Conservation (phyloP, 2,888 invertebrate genomes). For the Graphium colonna region DNA sequence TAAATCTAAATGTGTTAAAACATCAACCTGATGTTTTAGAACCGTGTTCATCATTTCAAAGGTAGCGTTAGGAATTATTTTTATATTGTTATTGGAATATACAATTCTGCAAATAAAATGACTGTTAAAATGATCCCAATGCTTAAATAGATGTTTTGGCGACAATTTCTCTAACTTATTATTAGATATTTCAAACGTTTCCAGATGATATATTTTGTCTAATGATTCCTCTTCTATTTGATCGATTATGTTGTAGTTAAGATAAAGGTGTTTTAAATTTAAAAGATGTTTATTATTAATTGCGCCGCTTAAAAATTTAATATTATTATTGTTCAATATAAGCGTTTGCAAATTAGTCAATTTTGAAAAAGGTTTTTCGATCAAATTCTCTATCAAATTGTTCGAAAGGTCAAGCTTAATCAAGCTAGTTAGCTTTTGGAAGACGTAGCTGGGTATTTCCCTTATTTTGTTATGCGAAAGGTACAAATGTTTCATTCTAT, state of each 20-base stretch:
- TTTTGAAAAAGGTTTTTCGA: constrained; percentile 54
- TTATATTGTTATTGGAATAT: constrained; percentile 55
- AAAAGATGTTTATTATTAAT: constrained; percentile 46
- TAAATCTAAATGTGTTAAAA: constrained; percentile 57
- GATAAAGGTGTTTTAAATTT: constrained; percentile 54
- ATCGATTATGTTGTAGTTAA: constrained; percentile 53
- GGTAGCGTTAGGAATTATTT: constrained; percentile 50
- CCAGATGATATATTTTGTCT: constrained; percentile 57
- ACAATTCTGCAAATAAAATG: constrained; percentile 56
- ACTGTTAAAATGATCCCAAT: constrained; percentile 57
- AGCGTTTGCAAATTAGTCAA: constrained; percentile 51
- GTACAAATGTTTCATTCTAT: constrained; percentile 44
- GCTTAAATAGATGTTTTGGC: constrained; percentile 54
- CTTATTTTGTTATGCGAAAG: constrained; percentile 50
- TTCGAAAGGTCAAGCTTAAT: constrained; percentile 57
- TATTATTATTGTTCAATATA: constrained; percentile 54
- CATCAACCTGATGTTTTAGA: constrained; percentile 34
- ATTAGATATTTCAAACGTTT: constrained; percentile 62
- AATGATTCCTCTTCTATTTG: constrained; percentile 54
- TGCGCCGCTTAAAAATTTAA: constrained; percentile 62
- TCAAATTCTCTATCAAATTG: constrained; percentile 52
- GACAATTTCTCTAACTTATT: constrained; percentile 52
- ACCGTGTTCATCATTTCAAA: constrained; percentile 26
- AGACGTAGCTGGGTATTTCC: constrained; percentile 45
- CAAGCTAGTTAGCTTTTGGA: constrained; percentile 49